A percentile compares a stretch with the other conserved stretches of the same genome.
These are phyloP conservation scores for Aplysina aerophoba DNA, from an alignment of 37 sponge, comb jelly and placozoan species.

Conservation along the genomic window DNA sequence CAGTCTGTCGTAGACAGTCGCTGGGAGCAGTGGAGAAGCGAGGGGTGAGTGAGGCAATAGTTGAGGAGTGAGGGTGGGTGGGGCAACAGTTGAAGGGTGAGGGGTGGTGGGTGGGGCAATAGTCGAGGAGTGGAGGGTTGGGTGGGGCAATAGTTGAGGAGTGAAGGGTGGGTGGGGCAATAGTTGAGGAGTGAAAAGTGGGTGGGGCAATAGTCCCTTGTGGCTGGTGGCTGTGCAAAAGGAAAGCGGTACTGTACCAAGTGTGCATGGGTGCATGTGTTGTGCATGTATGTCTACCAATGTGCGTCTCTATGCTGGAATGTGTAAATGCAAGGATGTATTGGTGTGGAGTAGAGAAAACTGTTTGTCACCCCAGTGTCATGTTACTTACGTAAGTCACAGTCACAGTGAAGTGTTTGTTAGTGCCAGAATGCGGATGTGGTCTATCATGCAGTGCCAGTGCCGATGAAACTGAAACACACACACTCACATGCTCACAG, in stretches of 20 bases:
- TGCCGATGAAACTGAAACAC: no score
- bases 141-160: no score
- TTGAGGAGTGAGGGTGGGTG: conserved; percentile 32
- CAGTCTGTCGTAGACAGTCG: conserved; percentile 11
- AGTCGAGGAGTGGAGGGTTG: neutral
- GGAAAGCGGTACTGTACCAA: no score
- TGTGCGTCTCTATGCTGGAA: neutral
- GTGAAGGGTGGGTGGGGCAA: neutral
- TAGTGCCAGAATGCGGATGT: no score
- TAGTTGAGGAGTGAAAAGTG: conserved; percentile 48
- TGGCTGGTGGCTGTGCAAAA: conserved; percentile 21
- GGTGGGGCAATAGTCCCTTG: conserved; percentile 31
- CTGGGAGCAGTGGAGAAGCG: conserved; percentile 32
- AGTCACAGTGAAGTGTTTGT: no score
- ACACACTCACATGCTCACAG: neutral
- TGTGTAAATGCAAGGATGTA: neutral
- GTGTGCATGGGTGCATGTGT: conserved; percentile 1
- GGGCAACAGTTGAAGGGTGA: conserved; percentile 30
- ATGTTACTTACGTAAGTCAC: no score
- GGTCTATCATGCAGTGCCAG: no score
- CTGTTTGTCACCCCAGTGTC: no score
- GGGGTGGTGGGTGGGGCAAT: neutral
- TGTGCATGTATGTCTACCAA: neutral
- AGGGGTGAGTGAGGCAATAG: conserved; percentile 41
- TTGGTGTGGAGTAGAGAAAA: no score